These are phyloP conservation scores for Lithobates pipiens DNA, from an alignment of 2,797 vertebrate genomes.

Conservation along the genomic window DNA sequence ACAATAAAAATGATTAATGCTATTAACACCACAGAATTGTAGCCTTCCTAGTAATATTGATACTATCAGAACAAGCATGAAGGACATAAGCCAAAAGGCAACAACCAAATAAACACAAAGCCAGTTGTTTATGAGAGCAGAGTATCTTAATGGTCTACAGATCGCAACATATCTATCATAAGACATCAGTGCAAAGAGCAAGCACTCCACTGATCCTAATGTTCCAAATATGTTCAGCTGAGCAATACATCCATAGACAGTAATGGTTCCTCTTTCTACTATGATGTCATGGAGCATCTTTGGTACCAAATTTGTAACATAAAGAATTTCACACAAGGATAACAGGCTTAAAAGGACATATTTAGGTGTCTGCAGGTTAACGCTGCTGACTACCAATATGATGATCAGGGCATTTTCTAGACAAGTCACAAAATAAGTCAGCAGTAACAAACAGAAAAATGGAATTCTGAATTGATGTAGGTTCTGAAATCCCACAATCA, in stretches of 20 bases:
- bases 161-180: constrained; percentile 40
- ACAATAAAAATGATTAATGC: constrained; percentile 65
- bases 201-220: background rate
- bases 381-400: background rate
- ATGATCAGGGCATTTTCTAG: constrained; percentile 31
- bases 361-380: constrained; percentile 3
- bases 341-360: constrained; percentile 14
- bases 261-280: background rate
- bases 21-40: constrained; percentile 61
- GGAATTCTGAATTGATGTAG: background rate
- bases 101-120: background rate
- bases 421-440: constrained; percentile 9
- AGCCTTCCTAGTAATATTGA: constrained; percentile 32
- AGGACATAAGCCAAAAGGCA: background rate
- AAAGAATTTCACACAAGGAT: constrained; percentile 20
- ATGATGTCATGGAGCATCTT: constrained; percentile 26
- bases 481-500: constrained; percentile 13
- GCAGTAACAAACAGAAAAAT: background rate
- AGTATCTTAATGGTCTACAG: constrained; percentile 22
- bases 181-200: constrained; percentile 21
- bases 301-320: constrained; percentile 9
- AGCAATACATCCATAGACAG: background rate
- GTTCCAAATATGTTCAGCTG: constrained; percentile 23
- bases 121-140: background rate
- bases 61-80: background rate